Evolutionary conservation across 2,113 vertebrate species (phyloP).

Genomic region (Perca schrenkii): DNA sequence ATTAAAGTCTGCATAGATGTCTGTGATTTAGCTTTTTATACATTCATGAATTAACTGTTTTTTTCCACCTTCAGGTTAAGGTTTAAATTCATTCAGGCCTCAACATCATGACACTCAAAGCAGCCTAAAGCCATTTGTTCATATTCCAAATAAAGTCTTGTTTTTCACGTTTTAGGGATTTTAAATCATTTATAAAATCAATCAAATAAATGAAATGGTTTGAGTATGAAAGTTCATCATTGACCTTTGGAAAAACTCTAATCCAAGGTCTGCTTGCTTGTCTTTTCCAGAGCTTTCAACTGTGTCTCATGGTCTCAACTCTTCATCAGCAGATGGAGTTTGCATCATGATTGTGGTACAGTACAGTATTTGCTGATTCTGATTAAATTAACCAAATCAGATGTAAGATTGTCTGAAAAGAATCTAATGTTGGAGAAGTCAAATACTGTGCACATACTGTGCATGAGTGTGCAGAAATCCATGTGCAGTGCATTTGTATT

Average conservation of each 20-base stretch:
- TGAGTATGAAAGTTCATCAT: neutral
- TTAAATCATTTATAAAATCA: neutral
- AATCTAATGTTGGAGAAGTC: neutral
- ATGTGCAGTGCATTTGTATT: constrained; percentile 4
- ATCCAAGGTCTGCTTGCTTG: neutral
- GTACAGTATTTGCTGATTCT: neutral
- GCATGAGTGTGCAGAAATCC: neutral
- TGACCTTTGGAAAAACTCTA: neutral
- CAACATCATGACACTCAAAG: neutral
- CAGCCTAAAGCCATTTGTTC: neutral
- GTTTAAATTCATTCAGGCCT: neutral
- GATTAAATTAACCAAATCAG: neutral
- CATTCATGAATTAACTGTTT: constrained; percentile 6
- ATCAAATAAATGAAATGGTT: neutral
- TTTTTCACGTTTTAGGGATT: neutral
- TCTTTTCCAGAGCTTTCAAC: neutral
- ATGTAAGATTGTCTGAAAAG: neutral
- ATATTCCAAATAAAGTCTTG: neutral
- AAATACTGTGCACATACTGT: neutral
- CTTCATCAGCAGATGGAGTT: neutral
- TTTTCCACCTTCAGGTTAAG: neutral
- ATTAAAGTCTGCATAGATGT: constrained; percentile 3
- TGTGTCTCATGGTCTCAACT: neutral
- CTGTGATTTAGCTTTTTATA: neutral
- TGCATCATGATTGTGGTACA: neutral